Evolutionary conservation across 92 coral and sea anemone species (phyloP).

Genomic region (Montipora capitata): DNA sequence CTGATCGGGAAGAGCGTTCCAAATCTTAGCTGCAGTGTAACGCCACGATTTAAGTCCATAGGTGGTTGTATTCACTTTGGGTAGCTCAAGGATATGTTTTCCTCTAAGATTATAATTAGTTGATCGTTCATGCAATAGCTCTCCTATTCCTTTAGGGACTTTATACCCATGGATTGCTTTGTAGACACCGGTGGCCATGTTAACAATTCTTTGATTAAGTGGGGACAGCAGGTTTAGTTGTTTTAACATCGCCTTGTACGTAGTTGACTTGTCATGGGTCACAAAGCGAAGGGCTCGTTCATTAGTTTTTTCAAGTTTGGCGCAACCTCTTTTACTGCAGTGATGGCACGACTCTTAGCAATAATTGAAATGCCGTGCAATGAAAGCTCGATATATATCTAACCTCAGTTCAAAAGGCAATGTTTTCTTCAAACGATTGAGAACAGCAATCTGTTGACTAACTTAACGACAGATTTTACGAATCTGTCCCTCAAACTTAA

Average conservation of each 20-base stretch:
- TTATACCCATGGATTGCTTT: constrained; percentile 31
- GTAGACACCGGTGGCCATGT: constrained; percentile 45
- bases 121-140: constrained; percentile 14
- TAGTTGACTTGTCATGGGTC: constrained; percentile 19
- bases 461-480: constrained; percentile 52
- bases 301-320: constrained; percentile 32
- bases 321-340: constrained; percentile 32
- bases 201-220: constrained; percentile 47
- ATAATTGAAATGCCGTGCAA: constrained; percentile 50
- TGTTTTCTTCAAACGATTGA: constrained; percentile 56
- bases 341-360: constrained; percentile 56
- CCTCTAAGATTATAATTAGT: not conserved
- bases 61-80: constrained; percentile 6
- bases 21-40: constrained; percentile 22
- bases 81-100: constrained; percentile 1
- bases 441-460: constrained; percentile 3
- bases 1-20: not conserved
- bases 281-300: constrained; percentile 50
- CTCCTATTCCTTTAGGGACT: constrained; percentile 24
- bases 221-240: constrained; percentile 38
- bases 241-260: constrained; percentile 27
- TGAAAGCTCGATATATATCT: constrained; percentile 25
- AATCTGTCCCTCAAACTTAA: constrained; percentile 58
- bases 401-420: constrained; percentile 43
- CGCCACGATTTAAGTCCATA: constrained; percentile 27